Evolutionary conservation across 2,888 invertebrate species (phyloP).

Genomic region (Rhopalosiphum nymphaeae): DNA sequence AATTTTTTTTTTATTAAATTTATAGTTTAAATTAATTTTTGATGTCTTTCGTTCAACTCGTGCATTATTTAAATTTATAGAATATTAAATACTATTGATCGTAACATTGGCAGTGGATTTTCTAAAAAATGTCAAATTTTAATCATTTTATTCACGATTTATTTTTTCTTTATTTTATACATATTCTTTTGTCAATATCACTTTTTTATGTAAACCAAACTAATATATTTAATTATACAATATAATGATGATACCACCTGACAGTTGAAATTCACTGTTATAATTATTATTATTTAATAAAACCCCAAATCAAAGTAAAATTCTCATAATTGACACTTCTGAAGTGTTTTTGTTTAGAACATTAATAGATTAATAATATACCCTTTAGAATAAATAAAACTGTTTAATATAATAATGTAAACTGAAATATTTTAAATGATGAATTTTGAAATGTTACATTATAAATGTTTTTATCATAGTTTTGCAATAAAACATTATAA

Average conservation of each 20-base stretch:
- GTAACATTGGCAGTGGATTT: background rate
- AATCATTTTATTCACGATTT: background rate
- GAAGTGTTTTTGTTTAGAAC: background rate
- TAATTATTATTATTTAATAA: background rate
- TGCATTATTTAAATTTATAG: background rate
- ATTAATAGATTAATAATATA: conserved; percentile 6
- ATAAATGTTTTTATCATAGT: background rate
- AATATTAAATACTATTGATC: background rate
- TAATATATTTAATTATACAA: background rate
- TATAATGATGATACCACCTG: background rate
- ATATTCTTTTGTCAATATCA: background rate
- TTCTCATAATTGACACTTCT: conserved; percentile 23
- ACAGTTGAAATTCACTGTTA: background rate
- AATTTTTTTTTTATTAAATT: background rate
- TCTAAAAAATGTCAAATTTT: background rate
- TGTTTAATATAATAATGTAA: background rate
- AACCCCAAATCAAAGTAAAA: background rate
- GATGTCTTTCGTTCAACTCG: background rate
- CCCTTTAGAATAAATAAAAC: background rate
- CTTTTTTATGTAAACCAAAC: background rate
- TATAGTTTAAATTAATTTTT: background rate
- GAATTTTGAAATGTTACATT: background rate
- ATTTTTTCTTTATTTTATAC: background rate
- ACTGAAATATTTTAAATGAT: background rate
- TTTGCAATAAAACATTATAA: background rate